Conservation (phyloP, 1,140 invertebrate genomes). For the Campodea augens region DNA sequence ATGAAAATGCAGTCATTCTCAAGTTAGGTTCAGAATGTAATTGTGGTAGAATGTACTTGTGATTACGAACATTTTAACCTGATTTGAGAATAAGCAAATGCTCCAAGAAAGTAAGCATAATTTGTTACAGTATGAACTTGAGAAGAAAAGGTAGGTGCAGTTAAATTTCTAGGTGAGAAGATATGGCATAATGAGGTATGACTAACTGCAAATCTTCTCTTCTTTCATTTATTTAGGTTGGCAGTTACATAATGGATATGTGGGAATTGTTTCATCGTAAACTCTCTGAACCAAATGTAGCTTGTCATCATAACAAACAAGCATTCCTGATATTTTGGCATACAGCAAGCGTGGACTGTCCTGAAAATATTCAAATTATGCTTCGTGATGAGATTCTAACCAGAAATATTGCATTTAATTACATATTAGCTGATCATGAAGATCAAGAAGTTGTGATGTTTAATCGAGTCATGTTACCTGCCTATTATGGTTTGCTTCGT, state of each 20-base stretch:
- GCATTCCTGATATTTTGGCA: slow-evolving; percentile 82
- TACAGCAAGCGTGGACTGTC: slow-evolving; percentile 74
- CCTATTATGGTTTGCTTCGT: slow-evolving; percentile 78
- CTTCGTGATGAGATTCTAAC: slow-evolving; percentile 60
- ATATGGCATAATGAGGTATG: too few species aligned
- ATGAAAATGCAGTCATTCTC: too few species aligned
- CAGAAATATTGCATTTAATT: slow-evolving; percentile 91
- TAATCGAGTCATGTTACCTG: slow-evolving; percentile 79
- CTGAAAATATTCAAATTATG: slow-evolving; percentile 75
- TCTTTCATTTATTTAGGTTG: too few species aligned
- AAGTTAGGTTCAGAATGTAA: too few species aligned
- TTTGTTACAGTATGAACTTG: too few species aligned
- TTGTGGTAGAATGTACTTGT: too few species aligned
- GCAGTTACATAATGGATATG: slow-evolving; percentile 70
- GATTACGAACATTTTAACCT: too few species aligned
- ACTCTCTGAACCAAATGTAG: slow-evolving; percentile 81
- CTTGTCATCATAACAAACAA: slow-evolving; percentile 89
- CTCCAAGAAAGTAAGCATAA: too few species aligned
- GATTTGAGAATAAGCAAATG: too few species aligned
- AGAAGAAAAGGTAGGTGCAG: too few species aligned
- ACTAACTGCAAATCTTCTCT: too few species aligned
- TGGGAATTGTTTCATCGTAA: slow-evolving; percentile 90
- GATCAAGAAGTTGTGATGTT: slow-evolving; percentile 86
- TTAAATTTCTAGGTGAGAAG: too few species aligned
- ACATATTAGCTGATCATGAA: slow-evolving; percentile 87